Evolutionary conservation across 2,888 invertebrate species (phyloP), one percentile per base, ranked within the genome.

Genomic region (Monochamus alternatus): DNA sequence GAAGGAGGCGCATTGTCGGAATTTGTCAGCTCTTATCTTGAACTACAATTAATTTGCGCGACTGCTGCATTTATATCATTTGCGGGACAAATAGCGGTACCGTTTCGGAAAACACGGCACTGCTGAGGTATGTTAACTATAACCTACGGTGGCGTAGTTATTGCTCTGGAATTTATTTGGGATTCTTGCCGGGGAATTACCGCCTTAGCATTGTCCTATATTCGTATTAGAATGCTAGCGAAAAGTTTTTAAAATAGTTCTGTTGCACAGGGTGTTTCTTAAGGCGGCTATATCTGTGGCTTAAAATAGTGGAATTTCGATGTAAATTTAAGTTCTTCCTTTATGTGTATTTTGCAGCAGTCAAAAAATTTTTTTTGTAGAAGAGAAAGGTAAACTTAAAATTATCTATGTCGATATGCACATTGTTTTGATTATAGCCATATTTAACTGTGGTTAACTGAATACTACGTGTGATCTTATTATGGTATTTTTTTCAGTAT

Each of bases 31-130:
- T 55, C 55, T 55, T 55, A 55, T 55, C 55, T 55, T 14, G 55
- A 55, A 55, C 55, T 55, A 55, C 55, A 55, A 55, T 55, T 55
- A 55, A 55, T 55, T 55, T 55, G 55, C 55, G 55, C 55, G 55
- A 55, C 55, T 55, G n/a, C 55, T 55, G 55, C 55, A 55, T 55
- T 55, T 55, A 55, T 55, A 55, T 55, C 55, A 55, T 55, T 14
- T 22, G 55, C 55, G 55, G 55, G 55, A 55, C 55, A 55, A 55
- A 55, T 55, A 14, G 55, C 22, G n/a, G 55, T 14, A 22, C 55
- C 55, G 14, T n/a, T 55, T 55, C n/a, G n/a, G 55, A 22, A 55
- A 55, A 14, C n/a, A 55, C 14, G 12, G 5, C 14, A 55, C 55
- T 14, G 55, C 55, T 55, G 55, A 55, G 55, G 55, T 55, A 55